Conservation (phyloP, 92 coral and sea anemone species). For the Palythoa grandis region DNA sequence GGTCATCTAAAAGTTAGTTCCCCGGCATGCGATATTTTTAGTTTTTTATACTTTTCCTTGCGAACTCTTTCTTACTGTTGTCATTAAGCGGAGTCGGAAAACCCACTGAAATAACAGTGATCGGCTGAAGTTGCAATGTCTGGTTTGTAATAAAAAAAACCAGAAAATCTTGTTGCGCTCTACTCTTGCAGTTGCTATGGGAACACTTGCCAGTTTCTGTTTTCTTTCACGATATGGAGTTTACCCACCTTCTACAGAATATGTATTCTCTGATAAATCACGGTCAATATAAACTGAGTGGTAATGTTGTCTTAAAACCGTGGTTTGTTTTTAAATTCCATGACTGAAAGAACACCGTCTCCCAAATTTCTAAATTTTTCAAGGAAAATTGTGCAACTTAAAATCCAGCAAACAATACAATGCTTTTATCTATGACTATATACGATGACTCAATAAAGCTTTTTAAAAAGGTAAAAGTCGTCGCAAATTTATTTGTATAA, state of each 20-base stretch:
- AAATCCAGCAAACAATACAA: neutral
- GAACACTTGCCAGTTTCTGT: neutral
- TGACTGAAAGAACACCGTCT: too few species aligned
- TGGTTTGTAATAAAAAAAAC: too few species aligned
- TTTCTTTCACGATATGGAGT: neutral
- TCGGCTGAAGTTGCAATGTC: too few species aligned
- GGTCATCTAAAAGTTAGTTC: too few species aligned
- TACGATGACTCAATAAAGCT: neutral
- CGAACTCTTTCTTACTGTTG: too few species aligned
- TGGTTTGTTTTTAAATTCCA: neutral
- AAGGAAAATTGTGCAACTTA: too few species aligned
- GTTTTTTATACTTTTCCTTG: too few species aligned
- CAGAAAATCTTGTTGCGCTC: neutral
- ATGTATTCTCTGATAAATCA: neutral
- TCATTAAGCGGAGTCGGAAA: too few species aligned
- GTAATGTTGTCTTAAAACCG: neutral
- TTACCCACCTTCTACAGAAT: neutral
- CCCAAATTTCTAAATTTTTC: too few species aligned
- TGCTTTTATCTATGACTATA: neutral
- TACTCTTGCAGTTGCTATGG: neutral
- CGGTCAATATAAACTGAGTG: neutral
- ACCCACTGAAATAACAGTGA: too few species aligned
- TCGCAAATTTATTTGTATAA: neutral
- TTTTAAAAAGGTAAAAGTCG: neutral
- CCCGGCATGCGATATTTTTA: too few species aligned